Conservation (phyloP, 2,888 invertebrate genomes). For the Folsomia manolachei region DNA sequence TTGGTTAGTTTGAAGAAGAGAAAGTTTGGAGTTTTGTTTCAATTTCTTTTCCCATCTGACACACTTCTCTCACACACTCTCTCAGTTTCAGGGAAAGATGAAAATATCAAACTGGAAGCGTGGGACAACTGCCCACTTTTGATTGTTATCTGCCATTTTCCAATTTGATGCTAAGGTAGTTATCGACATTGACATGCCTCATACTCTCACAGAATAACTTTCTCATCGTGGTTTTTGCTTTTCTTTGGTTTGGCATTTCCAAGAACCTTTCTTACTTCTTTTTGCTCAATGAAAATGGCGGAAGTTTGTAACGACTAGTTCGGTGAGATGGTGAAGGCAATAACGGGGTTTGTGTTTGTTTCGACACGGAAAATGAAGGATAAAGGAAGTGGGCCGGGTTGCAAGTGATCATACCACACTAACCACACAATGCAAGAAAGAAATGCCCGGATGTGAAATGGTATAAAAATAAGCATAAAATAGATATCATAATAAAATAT, state of each 20-base stretch:
- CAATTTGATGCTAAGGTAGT: background rate
- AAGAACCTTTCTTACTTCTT: background rate
- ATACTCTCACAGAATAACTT: background rate
- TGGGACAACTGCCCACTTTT: background rate
- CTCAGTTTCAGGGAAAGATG: background rate
- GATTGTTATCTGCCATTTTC: background rate
- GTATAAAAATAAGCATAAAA: background rate
- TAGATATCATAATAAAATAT: constrained; percentile 5
- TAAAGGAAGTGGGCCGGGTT: background rate
- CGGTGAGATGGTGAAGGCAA: background rate
- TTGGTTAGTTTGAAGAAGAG: background rate
- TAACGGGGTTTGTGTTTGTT: background rate
- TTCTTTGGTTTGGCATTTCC: background rate
- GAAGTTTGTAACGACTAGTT: background rate
- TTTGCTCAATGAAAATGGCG: background rate
- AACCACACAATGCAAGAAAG: background rate
- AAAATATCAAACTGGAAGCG: background rate
- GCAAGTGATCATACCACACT: background rate
- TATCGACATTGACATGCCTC: background rate
- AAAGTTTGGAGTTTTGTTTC: constrained; percentile 4
- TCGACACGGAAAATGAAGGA: background rate
- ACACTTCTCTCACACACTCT: background rate
- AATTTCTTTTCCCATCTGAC: constrained; percentile 2
- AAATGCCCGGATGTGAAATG: background rate
- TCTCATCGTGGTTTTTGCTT: too few relatives aligned